Conservation (phyloP, 2,888 invertebrate genomes). For the Cephus pulcher region DNA sequence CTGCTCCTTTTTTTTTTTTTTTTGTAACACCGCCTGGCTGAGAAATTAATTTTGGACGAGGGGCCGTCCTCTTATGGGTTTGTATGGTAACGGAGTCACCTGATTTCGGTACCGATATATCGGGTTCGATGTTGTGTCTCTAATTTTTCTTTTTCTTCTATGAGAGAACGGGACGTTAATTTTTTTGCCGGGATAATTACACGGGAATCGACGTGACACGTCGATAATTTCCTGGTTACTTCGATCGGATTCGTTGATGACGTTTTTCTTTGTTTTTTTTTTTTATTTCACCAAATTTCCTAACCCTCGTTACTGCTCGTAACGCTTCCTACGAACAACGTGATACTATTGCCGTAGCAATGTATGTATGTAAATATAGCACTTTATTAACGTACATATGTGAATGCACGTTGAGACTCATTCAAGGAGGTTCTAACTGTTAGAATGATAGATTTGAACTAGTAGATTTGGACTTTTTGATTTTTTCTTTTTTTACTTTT, state of each 20-base stretch:
- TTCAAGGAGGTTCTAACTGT: background rate
- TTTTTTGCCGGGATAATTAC: background rate
- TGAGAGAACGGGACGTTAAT: background rate
- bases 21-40: background rate
- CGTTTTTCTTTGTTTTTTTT: too few relatives aligned
- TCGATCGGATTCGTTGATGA: too few relatives aligned
- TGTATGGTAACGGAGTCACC: background rate
- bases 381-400: background rate
- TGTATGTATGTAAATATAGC: background rate
- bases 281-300: background rate
- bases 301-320: background rate
- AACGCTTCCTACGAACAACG: background rate
- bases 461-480: too few relatives aligned
- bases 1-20: background rate
- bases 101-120: background rate
- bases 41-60: background rate
- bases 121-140: background rate
- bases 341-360: background rate
- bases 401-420: background rate
- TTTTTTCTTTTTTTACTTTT: background rate
- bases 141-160: background rate
- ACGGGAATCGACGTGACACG: background rate
- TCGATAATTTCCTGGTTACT: background rate
- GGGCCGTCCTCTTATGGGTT: background rate
- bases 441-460: background rate